Percentiles rank a stretch among this genome's conserved stretches.
Evolutionary conservation across 1,140 invertebrate species (phyloP).

Genomic region (Diuraphis noxia): DNA sequence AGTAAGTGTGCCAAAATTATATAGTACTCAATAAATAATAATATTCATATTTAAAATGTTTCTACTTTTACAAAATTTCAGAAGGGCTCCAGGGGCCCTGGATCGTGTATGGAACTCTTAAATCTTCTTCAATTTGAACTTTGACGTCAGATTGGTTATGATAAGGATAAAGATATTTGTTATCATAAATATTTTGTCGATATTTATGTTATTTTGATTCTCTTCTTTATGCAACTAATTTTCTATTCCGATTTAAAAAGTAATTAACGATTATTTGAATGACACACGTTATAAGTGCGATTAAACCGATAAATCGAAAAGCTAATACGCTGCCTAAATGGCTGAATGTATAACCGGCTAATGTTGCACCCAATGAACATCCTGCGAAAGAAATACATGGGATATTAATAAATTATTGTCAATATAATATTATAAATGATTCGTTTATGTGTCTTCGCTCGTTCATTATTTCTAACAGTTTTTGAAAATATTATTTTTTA

Average conservation of each 20-base stretch:
- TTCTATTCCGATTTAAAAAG: neutral
- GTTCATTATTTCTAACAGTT: neutral
- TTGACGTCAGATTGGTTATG: neutral
- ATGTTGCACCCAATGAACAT: neutral
- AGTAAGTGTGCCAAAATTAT: too few relatives aligned
- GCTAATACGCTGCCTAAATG: conserved; percentile 61
- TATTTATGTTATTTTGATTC: too few relatives aligned
- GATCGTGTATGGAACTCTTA: neutral
- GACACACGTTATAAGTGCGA: neutral
- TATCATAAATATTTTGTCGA: too few relatives aligned
- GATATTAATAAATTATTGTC: neutral
- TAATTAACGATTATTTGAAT: neutral
- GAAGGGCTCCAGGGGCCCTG: too few relatives aligned
- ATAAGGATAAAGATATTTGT: too few relatives aligned
- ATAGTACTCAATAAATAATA: too few relatives aligned
- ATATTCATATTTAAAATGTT: too few relatives aligned
- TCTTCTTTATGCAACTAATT: neutral
- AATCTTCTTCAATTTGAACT: neutral
- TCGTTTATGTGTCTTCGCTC: neutral
- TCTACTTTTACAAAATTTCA: too few relatives aligned
- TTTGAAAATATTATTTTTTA: neutral
- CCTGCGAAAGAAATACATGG: neutral
- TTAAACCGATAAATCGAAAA: conserved; percentile 10
- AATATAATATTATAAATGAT: neutral
- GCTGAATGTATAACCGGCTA: conserved; percentile 24